phyloP scores from a whole-genome alignment of 2,888 invertebrate genomes.

The Drosophila anomalata region DNA sequence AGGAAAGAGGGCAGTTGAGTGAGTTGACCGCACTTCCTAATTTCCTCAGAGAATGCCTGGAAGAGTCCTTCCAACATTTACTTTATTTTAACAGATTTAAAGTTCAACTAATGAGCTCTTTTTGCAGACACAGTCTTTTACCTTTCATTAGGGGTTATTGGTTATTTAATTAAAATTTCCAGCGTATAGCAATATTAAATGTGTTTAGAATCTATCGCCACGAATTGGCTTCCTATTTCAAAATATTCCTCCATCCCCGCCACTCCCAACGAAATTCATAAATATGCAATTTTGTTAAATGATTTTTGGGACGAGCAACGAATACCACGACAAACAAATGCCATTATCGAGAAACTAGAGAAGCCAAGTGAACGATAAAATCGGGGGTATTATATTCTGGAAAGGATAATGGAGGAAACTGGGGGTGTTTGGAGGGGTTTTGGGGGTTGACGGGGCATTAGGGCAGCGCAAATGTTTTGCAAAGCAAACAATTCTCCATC shows the following conservation, averaged over 20 bases:
- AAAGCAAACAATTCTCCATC: slow-evolving; percentile 72
- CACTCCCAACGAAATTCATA: slow-evolving; percentile 31
- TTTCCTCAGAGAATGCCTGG: neutral
- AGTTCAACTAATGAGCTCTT: neutral
- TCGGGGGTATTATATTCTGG: neutral
- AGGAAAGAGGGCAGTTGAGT: slow-evolving; percentile 8
- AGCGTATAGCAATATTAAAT: slow-evolving; percentile 1
- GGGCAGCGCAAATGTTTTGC: slow-evolving; percentile 58
- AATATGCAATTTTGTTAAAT: slow-evolving; percentile 63
- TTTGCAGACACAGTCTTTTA: slow-evolving; percentile 7
- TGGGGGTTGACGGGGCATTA: slow-evolving; percentile 30
- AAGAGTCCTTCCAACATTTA: neutral
- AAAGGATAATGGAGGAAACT: neutral
- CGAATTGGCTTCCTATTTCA: slow-evolving; percentile 1
- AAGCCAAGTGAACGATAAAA: slow-evolving; percentile 1
- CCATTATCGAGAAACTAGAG: slow-evolving; percentile 23
- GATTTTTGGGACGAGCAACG: slow-evolving; percentile 49
- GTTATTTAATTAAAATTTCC: slow-evolving; percentile 27
- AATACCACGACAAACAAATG: slow-evolving; percentile 40
- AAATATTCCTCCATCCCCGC: neutral
- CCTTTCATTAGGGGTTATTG: slow-evolving; percentile 23
- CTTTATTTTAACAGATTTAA: neutral
- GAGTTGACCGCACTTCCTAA: slow-evolving; percentile 1
- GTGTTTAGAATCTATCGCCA: slow-evolving; percentile 5
- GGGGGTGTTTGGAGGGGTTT: neutral